Percentiles rank a stretch among this genome's conserved stretches.
These are phyloP conservation scores for Pogonomyrmex barbatus DNA, from an alignment of 1,140 invertebrate species.

Conservation along the genomic window DNA sequence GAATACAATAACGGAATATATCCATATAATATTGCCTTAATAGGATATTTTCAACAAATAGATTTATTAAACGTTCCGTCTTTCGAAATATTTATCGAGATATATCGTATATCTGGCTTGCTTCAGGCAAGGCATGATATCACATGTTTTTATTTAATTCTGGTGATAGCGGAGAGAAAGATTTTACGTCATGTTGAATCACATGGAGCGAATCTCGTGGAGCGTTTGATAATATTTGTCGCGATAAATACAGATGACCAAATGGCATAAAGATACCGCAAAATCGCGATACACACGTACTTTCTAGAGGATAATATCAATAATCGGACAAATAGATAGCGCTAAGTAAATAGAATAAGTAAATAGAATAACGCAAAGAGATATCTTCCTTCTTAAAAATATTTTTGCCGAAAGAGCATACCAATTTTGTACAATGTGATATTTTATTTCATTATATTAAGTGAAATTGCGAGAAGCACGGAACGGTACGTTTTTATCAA, in stretches of 20 bases:
- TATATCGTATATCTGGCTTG: background rate
- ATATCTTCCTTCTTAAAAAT: background rate
- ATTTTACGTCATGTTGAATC: background rate
- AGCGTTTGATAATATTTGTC: slow-evolving; percentile 2
- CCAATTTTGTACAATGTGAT: background rate
- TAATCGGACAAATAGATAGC: slow-evolving; percentile 22
- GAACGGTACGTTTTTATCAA: background rate
- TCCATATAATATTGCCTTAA: background rate
- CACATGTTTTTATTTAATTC: slow-evolving; percentile 12
- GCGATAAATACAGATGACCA: background rate
- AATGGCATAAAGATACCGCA: background rate
- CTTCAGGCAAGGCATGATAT: background rate
- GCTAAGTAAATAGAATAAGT: background rate
- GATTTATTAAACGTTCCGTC: slow-evolving; percentile 8
- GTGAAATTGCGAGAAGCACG: background rate
- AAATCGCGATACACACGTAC: background rate
- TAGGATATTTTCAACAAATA: background rate
- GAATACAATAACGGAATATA: too few species aligned
- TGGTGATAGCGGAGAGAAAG: background rate
- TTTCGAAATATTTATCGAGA: background rate
- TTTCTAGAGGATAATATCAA: background rate
- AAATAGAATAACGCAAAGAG: background rate
- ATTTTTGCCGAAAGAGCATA: background rate
- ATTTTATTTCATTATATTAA: background rate
- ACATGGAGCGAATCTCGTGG: background rate